phyloP scores from a whole-genome alignment of 1,140 invertebrate species.

The Anoplophora glabripennis region DNA sequence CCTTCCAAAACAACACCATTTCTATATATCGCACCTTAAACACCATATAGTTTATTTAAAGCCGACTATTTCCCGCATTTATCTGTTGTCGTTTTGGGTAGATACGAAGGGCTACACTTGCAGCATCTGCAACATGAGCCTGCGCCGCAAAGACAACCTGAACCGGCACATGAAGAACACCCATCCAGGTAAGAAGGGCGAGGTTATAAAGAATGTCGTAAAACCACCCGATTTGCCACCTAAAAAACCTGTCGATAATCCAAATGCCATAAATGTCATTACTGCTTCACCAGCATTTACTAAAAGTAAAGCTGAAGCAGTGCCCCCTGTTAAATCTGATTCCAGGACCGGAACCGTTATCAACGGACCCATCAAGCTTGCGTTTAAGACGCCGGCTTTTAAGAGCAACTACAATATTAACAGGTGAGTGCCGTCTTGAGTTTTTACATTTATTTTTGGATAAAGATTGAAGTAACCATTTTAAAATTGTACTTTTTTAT shows the following conservation, averaged over 20 bases:
- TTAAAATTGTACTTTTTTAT: too few species aligned
- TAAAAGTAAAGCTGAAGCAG: constrained; percentile 10
- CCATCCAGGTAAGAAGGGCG: constrained; percentile 52
- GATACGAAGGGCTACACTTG: constrained; percentile 59
- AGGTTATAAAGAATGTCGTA: constrained; percentile 27
- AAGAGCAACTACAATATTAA: constrained; percentile 46
- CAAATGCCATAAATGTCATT: constrained; percentile 47
- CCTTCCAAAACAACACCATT: too few species aligned
- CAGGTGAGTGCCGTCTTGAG: constrained; percentile 35
- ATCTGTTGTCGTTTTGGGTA: constrained; percentile 34
- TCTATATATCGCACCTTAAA: neutral
- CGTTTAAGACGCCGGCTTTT: constrained; percentile 47
- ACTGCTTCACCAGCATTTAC: constrained; percentile 35
- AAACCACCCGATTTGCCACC: constrained; percentile 16
- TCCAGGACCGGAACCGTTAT: constrained; percentile 34
- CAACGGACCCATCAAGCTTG: constrained; percentile 46
- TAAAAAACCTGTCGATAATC: constrained; percentile 38
- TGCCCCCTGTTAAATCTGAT: constrained; percentile 28
- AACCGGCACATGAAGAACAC: constrained; percentile 62
- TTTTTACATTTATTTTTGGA: neutral
- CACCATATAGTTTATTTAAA: too few species aligned
- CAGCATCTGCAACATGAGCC: constrained; percentile 56
- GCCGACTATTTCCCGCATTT: neutral
- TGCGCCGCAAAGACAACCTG: constrained; percentile 63
- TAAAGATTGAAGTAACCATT: neutral